Percentiles rank a stretch among this genome's conserved stretches.
Conservation (phyloP, 2,888 invertebrate species). For the Agelastica alni region DNA sequence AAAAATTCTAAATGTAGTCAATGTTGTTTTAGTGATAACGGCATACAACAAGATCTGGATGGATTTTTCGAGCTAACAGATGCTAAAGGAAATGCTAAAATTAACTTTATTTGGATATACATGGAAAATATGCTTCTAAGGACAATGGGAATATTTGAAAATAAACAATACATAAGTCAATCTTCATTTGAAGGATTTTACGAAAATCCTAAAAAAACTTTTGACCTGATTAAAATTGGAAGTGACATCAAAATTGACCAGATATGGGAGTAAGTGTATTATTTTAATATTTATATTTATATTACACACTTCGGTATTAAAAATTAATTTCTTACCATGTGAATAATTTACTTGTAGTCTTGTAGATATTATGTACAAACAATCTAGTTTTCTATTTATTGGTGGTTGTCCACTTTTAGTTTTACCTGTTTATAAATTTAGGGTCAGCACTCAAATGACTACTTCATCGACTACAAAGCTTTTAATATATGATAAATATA, state of each 20-base stretch:
- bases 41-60: conserved; percentile 30
- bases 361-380: too few species aligned
- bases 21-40: conserved; percentile 16
- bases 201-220: conserved; percentile 60
- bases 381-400: too few species aligned
- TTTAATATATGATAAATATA: too few species aligned
- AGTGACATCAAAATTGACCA: conserved; percentile 63
- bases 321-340: too few species aligned
- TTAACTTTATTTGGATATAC: conserved; percentile 61
- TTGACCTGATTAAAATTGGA: conserved; percentile 59
- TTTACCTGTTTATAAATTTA: too few species aligned
- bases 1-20: too few species aligned
- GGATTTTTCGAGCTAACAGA: conserved; percentile 55
- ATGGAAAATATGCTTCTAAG: conserved; percentile 60
- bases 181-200: conserved; percentile 59
- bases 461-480: too few species aligned
- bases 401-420: too few species aligned
- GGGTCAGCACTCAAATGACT: too few species aligned
- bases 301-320: too few species aligned
- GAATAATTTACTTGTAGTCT: too few species aligned
- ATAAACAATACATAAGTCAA: conserved; percentile 52
- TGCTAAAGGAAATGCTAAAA: conserved; percentile 55
- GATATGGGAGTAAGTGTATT: conserved; percentile 59
- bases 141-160: conserved; percentile 56
- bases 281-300: background rate